Base-by-base conservation (phyloP, 2,113 vertebrate genomes). In the Leucopsar rothschildi region DNA sequence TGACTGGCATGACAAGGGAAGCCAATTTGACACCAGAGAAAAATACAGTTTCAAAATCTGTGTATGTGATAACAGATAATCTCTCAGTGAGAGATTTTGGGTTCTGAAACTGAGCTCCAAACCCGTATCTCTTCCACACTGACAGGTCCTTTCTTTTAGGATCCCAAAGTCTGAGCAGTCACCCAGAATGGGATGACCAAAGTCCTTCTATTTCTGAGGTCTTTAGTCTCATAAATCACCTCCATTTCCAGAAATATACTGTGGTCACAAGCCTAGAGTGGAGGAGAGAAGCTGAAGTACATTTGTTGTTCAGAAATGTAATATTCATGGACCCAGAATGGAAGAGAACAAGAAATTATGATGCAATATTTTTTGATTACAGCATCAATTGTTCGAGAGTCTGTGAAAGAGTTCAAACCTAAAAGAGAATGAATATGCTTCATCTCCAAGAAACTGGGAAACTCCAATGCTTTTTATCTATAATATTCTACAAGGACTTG, bases 101-200 rank as follows among this genome's bases (percentile, higher is more conserved):
- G 7, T 31, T 71, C n/a, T 45, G 25, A 53, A 91, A 55, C 3
- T 93, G 40, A 73, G 9, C 21, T 94, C 13, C 31, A 65, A 31
- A 49, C 5, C 4, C n/a, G 57, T 25, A 33, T 14, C 15, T 78
- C 37, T 22, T 66, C 4, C 44, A 47, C 23, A 59, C 5, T 28
- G n/a, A 28, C 17, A 84, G 35, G 9, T 49, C 6, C 10, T 78
- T 73, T 70, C 23, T 75, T 70, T 15, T 21, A 71, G 63, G 20
- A 87, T n/a, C 8, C 15, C 27, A 17, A 55, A 60, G 8, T 70
- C 9, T 82, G 77, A 93, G 18, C 44, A 64, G 33, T 21, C 18
- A 27, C 7, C 3, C 22, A 31, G 53, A 68, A 52, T 6, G 5
- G 5, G 9, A 55, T 37, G 25, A 59, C 10, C 0, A 0, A 56